Evolutionary conservation across 2,113 vertebrate genomes (phyloP).

Genomic region (Pardalotus punctatus): DNA sequence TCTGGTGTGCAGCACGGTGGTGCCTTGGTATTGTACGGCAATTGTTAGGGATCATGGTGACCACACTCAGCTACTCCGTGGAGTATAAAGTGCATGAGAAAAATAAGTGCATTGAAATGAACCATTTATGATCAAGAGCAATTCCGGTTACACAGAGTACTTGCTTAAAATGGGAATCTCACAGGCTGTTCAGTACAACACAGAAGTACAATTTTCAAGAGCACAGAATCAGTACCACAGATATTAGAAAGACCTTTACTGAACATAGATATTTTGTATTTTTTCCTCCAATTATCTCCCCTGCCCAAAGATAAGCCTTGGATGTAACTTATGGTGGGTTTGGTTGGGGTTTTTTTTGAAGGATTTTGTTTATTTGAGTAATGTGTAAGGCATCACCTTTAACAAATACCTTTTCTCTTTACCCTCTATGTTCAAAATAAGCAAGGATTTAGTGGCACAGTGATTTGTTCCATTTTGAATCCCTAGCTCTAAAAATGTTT

Average conservation of each 20-base stretch:
- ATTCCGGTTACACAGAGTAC: background rate
- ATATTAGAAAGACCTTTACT: background rate
- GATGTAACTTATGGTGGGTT: background rate
- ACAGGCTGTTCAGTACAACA: background rate
- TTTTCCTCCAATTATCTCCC: background rate
- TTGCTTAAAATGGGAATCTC: background rate
- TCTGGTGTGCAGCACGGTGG: background rate
- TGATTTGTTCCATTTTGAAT: background rate
- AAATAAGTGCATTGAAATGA: constrained; percentile 40
- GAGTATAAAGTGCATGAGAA: constrained; percentile 37
- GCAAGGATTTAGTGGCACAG: background rate
- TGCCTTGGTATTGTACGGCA: background rate
- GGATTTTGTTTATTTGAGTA: background rate
- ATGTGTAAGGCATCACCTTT: background rate
- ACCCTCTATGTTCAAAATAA: background rate
- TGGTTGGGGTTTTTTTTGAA: background rate
- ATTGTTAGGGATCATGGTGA: background rate
- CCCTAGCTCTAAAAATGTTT: background rate
- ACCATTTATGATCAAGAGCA: background rate
- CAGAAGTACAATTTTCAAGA: background rate
- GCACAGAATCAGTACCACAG: background rate
- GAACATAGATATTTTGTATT: background rate
- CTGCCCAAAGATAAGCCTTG: background rate
- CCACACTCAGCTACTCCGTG: background rate
- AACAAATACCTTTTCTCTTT: background rate